These are phyloP conservation scores for Thripadectes ignobilis DNA, from an alignment of 2,797 vertebrate genomes.

Conservation along the genomic window DNA sequence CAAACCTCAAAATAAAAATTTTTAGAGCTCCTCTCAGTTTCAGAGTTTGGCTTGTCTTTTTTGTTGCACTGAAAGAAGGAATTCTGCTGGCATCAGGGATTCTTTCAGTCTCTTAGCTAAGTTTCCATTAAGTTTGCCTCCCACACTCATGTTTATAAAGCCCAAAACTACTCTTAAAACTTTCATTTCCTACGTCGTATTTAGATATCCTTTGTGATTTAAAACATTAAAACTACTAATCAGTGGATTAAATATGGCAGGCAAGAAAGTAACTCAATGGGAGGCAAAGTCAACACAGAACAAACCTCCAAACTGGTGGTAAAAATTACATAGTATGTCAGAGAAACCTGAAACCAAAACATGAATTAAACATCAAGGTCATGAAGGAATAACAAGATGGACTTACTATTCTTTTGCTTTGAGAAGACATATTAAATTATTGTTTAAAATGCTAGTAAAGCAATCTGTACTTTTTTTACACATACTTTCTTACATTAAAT, in stretches of 20 bases:
- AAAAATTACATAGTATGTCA: slow-evolving; percentile 19
- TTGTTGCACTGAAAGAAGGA: slow-evolving; percentile 23
- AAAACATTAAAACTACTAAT: slow-evolving; percentile 19
- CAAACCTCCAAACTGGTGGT: slow-evolving; percentile 17
- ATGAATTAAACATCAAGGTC: neutral
- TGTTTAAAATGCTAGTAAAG: neutral
- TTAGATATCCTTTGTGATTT: slow-evolving; percentile 60
- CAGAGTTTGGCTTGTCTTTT: slow-evolving; percentile 29
- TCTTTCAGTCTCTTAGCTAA: slow-evolving; percentile 23
- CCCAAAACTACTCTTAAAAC: slow-evolving; percentile 52
- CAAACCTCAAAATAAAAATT: neutral
- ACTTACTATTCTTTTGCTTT: neutral
- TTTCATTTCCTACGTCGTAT: slow-evolving; percentile 4
- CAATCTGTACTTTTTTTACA: neutral
- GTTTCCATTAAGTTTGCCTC: slow-evolving; percentile 50
- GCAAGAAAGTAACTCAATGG: slow-evolving; percentile 33
- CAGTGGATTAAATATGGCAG: slow-evolving; percentile 38
- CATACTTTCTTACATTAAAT: neutral
- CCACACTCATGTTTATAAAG: slow-evolving; percentile 52
- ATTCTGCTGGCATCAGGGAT: slow-evolving; percentile 47
- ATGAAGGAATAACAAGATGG: neutral
- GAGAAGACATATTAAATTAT: neutral
- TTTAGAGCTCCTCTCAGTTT: neutral
- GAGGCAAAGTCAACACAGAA: slow-evolving; percentile 53
- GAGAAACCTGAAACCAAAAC: slow-evolving; percentile 52